Conservation (phyloP, 2,888 invertebrate genomes). For the Caenorhabditis panamensis region DNA sequence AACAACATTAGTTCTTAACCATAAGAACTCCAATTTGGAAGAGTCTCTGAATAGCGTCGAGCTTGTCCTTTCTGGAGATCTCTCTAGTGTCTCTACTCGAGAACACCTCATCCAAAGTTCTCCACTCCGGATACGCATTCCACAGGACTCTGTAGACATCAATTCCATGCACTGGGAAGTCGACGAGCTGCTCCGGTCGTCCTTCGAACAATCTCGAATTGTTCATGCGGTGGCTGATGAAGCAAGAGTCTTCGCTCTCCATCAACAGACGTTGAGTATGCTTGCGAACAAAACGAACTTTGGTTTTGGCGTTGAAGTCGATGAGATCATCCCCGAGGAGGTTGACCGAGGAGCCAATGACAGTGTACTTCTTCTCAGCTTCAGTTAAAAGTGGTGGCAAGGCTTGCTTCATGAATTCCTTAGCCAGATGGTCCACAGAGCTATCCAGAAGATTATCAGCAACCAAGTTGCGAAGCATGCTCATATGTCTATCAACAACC, state of each 20-base stretch:
- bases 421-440: conserved; percentile 91
- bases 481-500: conserved; percentile 68
- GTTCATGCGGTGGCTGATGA: conserved; percentile 76
- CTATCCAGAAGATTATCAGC: conserved; percentile 85
- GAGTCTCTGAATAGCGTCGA: conserved; percentile 50
- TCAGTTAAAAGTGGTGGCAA: conserved; percentile 87
- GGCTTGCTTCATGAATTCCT: conserved; percentile 89
- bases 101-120: conserved; percentile 60
- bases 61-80: conserved; percentile 28
- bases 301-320: conserved; percentile 61
- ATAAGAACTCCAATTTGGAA: conserved; percentile 59
- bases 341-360: conserved; percentile 44
- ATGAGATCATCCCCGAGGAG: conserved; percentile 58
- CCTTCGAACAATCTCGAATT: conserved; percentile 76
- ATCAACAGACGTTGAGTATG: conserved; percentile 78
- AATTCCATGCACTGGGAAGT: conserved; percentile 63
- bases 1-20: conserved; percentile 43
- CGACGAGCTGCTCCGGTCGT: conserved; percentile 69
- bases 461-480: conserved; percentile 64
- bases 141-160: conserved; percentile 37
- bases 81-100: conserved; percentile 29
- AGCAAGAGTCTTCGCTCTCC: conserved; percentile 71
- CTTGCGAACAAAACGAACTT: conserved; percentile 73
- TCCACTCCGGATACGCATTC: conserved; percentile 75
- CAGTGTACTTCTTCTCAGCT: conserved; percentile 60